Percentiles rank a stretch among this genome's conserved stretches.
phyloP scores from a whole-genome alignment of 2,113 vertebrate genomes.

The Microcebus ravelobensis region DNA sequence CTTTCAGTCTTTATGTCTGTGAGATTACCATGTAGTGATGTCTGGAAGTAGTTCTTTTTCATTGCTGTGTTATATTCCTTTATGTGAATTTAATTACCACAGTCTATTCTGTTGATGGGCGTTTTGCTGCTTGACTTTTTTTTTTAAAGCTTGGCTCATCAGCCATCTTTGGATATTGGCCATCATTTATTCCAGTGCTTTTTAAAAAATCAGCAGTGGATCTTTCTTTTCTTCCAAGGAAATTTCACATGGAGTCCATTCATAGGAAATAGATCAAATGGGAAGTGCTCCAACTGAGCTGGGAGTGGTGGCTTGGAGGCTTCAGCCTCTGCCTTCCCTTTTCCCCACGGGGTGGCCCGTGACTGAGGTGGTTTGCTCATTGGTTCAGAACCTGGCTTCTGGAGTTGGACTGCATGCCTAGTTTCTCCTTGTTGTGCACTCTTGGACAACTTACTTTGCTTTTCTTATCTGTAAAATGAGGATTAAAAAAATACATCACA shows the following conservation, averaged over 20 bases:
- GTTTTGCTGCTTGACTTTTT: not conserved
- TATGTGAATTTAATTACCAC: not conserved
- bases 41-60: not conserved
- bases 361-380: fast-evolving
- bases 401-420: not conserved
- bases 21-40: not conserved
- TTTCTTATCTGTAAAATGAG: not conserved
- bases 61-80: not conserved
- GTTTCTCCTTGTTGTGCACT: not conserved
- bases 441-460: not conserved
- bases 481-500: not conserved
- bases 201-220: not conserved
- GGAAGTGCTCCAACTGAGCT: not conserved
- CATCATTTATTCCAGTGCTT: not conserved
- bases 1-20: not conserved
- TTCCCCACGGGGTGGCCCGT: not conserved
- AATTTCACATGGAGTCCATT: not conserved
- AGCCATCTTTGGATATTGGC: not conserved
- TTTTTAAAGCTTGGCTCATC: not conserved
- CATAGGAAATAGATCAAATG: not conserved
- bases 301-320: not conserved
- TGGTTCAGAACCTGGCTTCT: not conserved
- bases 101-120: not conserved
- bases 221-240: not conserved
- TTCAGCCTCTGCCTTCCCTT: not conserved